Evolutionary conservation across 2,888 invertebrate species (phyloP).

Genomic region (Alloscopus bannaensis): DNA sequence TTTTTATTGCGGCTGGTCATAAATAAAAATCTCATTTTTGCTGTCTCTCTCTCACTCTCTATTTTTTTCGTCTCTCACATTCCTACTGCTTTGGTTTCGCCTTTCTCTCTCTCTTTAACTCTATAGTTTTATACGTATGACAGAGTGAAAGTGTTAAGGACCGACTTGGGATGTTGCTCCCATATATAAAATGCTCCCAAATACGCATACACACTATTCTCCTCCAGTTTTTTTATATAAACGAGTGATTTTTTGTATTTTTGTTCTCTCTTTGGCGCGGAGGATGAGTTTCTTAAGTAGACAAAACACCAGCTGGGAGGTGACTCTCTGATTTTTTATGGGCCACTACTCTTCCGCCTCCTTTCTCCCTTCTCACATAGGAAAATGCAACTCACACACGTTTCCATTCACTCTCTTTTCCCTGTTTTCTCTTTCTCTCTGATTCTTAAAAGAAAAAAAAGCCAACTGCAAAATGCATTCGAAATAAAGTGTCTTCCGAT

Average conservation of each 20-base stretch:
- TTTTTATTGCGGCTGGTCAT: conserved; percentile 68
- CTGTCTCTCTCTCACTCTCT: conserved; percentile 43
- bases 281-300: conserved; percentile 38
- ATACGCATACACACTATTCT: too few relatives aligned
- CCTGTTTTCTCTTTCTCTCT: too few relatives aligned
- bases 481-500: not conserved
- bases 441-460: too few relatives aligned
- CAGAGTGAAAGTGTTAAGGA: too few relatives aligned
- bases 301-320: conserved; percentile 41
- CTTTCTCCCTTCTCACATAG: not conserved
- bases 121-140: too few relatives aligned
- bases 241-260: too few relatives aligned
- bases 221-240: too few relatives aligned
- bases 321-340: conserved; percentile 41
- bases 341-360: conserved; percentile 22
- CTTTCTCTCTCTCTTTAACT: not conserved
- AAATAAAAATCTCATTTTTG: conserved; percentile 69
- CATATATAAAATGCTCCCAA: too few relatives aligned
- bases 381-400: too few relatives aligned
- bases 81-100: conserved; percentile 15
- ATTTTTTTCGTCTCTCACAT: not conserved
- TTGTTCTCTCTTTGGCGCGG: conserved; percentile 15
- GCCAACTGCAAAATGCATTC: conserved; percentile 7
- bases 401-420: too few relatives aligned
- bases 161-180: too few relatives aligned